Conservation (phyloP, 2,113 vertebrate genomes). For the Esox niger region DNA sequence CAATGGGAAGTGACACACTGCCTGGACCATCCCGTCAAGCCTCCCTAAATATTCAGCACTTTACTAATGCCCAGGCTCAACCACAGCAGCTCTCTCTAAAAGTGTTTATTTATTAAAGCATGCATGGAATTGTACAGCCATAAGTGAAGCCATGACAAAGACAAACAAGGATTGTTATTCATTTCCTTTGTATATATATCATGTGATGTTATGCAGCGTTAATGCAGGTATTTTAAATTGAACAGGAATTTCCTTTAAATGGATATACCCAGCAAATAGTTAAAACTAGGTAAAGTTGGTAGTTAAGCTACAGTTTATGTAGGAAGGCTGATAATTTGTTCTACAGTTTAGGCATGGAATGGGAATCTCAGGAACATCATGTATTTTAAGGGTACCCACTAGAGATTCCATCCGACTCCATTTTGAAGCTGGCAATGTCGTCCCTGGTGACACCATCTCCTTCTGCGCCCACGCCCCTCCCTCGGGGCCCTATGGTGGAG, state of each 20-base stretch:
- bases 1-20: not conserved
- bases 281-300: too few species aligned
- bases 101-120: too few species aligned
- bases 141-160: not conserved
- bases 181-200: too few species aligned
- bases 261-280: not conserved
- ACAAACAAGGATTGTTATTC: too few species aligned
- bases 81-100: too few species aligned
- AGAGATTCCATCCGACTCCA: slow-evolving; percentile 82
- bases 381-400: slow-evolving; percentile 74
- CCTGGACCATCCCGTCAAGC: not conserved
- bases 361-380: not conserved
- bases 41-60: too few species aligned
- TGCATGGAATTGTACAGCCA: too few species aligned
- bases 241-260: too few species aligned
- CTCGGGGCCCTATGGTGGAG: slow-evolving; percentile 84
- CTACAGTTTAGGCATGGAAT: too few species aligned
- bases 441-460: slow-evolving; percentile 73
- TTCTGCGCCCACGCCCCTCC: slow-evolving; percentile 88
- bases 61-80: not conserved
- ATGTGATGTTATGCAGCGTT: too few species aligned
- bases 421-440: slow-evolving; percentile 73
- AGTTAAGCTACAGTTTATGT: too few species aligned
- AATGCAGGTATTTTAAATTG: too few species aligned
- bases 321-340: not conserved